These are phyloP conservation scores for Raja brachyura DNA, from an alignment of 2,113 vertebrate species.

Conservation along the genomic window DNA sequence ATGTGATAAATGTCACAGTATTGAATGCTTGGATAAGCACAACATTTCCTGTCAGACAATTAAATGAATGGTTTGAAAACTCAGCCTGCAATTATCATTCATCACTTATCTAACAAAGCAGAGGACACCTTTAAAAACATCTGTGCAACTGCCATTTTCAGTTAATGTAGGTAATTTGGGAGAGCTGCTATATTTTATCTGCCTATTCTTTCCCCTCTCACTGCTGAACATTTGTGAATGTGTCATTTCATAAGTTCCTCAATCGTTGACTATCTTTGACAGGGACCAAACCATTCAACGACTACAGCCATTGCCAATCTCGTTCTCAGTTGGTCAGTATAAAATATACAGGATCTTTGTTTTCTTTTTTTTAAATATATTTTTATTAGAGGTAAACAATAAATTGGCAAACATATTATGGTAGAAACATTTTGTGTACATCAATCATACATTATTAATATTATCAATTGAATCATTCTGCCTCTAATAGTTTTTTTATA, in stretches of 20 bases:
- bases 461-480: too few relatives aligned
- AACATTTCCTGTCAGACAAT: conserved; percentile 49
- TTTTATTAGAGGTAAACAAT: too few relatives aligned
- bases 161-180: neutral
- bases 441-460: too few relatives aligned
- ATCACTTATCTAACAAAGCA: conserved; percentile 51
- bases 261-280: neutral
- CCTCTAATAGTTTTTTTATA: too few relatives aligned
- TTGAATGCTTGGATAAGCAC: conserved; percentile 42
- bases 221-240: neutral
- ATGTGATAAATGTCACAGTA: conserved; percentile 41
- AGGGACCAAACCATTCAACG: too few relatives aligned
- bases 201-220: neutral
- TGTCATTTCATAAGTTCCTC: neutral
- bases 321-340: neutral
- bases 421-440: too few relatives aligned
- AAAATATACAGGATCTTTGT: neutral
- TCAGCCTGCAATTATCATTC: conserved; percentile 54
- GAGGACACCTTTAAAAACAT: neutral
- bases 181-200: conserved; percentile 10
- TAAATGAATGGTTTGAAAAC: conserved; percentile 46
- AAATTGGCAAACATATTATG: too few relatives aligned
- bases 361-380: too few relatives aligned
- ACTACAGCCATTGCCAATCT: neutral
- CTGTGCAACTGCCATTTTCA: neutral